phyloP scores from a whole-genome alignment of 35 echinoderm and acorn worm genomes.

The Heliocidaris tuberculata region DNA sequence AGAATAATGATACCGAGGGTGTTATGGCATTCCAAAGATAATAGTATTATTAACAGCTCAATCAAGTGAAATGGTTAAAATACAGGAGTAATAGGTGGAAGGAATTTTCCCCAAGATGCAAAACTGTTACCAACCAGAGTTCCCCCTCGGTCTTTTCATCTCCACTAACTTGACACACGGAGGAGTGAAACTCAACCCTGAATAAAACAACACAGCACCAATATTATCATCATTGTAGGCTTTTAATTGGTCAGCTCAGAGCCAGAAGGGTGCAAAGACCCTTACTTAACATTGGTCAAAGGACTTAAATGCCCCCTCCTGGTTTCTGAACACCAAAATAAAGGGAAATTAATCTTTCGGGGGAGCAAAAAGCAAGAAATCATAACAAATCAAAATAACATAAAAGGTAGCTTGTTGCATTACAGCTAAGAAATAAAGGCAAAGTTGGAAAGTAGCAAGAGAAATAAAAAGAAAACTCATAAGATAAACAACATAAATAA shows the following conservation, averaged over 20 bases:
- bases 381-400: not conserved
- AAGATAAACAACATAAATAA: not conserved
- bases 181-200: not conserved
- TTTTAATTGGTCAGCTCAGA: too few species aligned
- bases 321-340: too few species aligned
- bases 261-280: too few species aligned
- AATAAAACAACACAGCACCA: not conserved
- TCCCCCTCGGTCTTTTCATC: conserved; percentile 16
- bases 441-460: not conserved
- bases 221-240: not conserved
- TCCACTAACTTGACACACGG: not conserved
- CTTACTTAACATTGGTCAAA: too few species aligned
- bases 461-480: not conserved
- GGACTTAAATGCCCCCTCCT: too few species aligned
- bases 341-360: not conserved
- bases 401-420: not conserved
- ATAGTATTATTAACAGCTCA: not conserved
- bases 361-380: conserved; percentile 8
- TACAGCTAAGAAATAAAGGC: not conserved
- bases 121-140: conserved; percentile 5
- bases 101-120: not conserved
- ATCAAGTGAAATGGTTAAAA: not conserved
- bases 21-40: not conserved
- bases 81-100: not conserved
- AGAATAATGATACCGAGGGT: not conserved